These are phyloP conservation scores for Zygothrica quintamaculata DNA, from an alignment of 2,888 invertebrate species.

Conservation along the genomic window DNA sequence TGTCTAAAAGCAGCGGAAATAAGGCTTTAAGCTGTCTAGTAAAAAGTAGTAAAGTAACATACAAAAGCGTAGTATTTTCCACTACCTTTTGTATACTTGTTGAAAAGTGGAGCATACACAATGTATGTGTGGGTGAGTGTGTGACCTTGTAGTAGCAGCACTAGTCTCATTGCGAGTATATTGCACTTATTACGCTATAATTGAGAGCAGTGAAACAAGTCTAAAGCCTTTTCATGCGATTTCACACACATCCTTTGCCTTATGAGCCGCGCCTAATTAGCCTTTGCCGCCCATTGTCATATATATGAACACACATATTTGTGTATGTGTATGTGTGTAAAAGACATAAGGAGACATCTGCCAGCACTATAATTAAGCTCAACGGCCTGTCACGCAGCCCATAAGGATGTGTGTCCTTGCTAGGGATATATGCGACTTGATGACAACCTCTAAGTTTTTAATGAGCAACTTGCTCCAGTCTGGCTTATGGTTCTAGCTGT, in stretches of 20 bases:
- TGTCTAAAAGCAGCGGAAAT: too few relatives aligned
- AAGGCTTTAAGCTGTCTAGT: too few relatives aligned
- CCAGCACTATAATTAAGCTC: constrained; percentile 68
- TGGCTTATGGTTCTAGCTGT: neutral
- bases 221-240: constrained; percentile 27
- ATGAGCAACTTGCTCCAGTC: constrained; percentile 52
- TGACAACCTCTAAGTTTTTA: constrained; percentile 73
- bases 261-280: constrained; percentile 72
- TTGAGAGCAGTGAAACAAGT: constrained; percentile 44
- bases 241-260: constrained; percentile 63
- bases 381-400: constrained; percentile 22
- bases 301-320: too few relatives aligned
- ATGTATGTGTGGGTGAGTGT: too few relatives aligned
- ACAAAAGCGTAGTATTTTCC: too few relatives aligned
- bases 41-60: too few relatives aligned
- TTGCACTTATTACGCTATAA: constrained; percentile 44
- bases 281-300: constrained; percentile 64
- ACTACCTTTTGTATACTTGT: too few relatives aligned
- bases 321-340: constrained; percentile 15
- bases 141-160: constrained; percentile 37
- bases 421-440: constrained; percentile 54
- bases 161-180: constrained; percentile 17
- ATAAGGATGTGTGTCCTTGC: constrained; percentile 40
- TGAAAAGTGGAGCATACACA: constrained; percentile 31
- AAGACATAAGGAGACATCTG: constrained; percentile 13